Evolutionary conservation across 2,797 vertebrate genomes (phyloP).

Genomic region (Hydrophis major): DNA sequence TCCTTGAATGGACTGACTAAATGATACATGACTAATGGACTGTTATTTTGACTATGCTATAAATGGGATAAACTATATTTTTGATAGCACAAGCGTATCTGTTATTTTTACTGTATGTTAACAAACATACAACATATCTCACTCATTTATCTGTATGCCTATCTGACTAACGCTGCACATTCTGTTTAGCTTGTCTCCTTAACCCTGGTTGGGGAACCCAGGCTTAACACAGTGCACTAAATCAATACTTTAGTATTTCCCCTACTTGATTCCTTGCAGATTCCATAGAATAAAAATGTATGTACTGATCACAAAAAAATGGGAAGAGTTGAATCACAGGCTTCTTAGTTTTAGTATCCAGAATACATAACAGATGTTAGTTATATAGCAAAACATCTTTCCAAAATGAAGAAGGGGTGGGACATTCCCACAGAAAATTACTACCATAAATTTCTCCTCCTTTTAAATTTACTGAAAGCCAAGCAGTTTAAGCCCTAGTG

Average conservation of each 20-base stretch:
- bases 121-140: no score
- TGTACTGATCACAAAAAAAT: neutral
- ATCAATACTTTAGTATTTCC: neutral
- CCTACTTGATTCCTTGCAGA: neutral
- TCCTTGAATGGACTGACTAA: no score
- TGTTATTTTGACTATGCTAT: no score
- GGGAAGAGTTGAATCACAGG: neutral
- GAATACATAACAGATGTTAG: neutral
- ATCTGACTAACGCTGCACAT: no score
- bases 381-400: neutral
- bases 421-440: neutral
- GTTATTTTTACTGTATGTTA: no score
- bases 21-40: no score
- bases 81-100: no score
- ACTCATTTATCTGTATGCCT: no score
- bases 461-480: conserved; percentile 20
- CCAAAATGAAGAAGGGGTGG: neutral
- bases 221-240: neutral
- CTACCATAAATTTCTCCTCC: neutral
- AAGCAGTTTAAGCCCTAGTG: conserved; percentile 8
- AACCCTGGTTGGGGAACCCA: no score
- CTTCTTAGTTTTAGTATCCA: neutral
- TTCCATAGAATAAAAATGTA: neutral
- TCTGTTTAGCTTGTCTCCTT: no score
- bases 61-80: no score